Percentiles rank a stretch among this genome's conserved stretches.
These are phyloP conservation scores for Nansenia antarctica DNA, from an alignment of 2,113 vertebrate species.

Conservation along the genomic window DNA sequence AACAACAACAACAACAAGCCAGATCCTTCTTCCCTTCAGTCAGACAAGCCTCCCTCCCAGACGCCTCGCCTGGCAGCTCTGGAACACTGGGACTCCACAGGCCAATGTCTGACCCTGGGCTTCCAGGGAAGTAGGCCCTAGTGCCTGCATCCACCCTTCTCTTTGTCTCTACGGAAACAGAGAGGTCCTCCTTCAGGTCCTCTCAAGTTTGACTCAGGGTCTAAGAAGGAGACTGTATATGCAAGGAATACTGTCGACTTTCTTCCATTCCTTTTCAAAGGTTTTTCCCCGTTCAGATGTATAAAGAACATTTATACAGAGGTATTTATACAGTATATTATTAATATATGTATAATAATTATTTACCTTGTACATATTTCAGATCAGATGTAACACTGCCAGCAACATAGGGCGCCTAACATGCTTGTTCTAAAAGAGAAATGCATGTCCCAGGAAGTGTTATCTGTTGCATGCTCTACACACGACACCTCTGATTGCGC, in stretches of 20 bases:
- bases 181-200: conserved; percentile 73
- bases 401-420: conserved; percentile 84
- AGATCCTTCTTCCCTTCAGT: conserved; percentile 77
- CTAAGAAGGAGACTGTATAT: conserved; percentile 80
- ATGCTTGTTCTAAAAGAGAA: conserved; percentile 79
- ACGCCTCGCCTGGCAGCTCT: conserved; percentile 80
- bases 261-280: conserved; percentile 80
- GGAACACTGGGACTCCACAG: conserved; percentile 85
- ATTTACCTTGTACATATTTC: conserved; percentile 71
- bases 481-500: conserved; percentile 55
- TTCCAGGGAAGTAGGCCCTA: conserved; percentile 83
- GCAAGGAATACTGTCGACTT: conserved; percentile 85
- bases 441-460: conserved; percentile 83
- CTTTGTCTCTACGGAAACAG: conserved; percentile 60
- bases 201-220: conserved; percentile 97
- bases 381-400: conserved; percentile 85
- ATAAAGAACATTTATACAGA: conserved; percentile 62
- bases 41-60: conserved; percentile 88
- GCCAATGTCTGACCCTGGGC: conserved; percentile 93
- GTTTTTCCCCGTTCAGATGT: conserved; percentile 62
- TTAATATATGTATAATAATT: conserved; percentile 54
- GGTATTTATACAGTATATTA: conserved; percentile 69
- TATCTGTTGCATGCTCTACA: conserved; percentile 81
- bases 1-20: conserved; percentile 20
- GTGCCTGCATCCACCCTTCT: not conserved